Evolutionary conservation across 2,797 vertebrate species (phyloP).

Genomic region (Hylomyscus alleni): DNA sequence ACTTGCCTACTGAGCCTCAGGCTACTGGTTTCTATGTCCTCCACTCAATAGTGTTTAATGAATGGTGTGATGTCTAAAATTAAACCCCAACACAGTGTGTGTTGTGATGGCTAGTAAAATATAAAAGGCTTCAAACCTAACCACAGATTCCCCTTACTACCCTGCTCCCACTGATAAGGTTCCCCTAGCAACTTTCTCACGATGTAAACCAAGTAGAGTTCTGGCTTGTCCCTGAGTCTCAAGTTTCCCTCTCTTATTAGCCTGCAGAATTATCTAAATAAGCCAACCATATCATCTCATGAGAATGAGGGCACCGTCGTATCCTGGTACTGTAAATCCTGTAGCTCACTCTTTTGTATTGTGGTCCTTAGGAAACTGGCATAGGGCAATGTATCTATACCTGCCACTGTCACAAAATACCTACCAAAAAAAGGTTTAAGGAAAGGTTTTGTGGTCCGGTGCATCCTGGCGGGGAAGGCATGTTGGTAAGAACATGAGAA

Average conservation of each 20-base stretch:
- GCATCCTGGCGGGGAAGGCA: neutral
- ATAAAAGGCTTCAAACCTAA: neutral
- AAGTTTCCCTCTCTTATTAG: neutral
- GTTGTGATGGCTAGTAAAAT: neutral
- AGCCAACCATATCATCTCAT: accelerated
- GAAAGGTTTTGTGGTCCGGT: neutral
- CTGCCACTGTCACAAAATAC: too few relatives aligned
- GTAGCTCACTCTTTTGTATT: neutral
- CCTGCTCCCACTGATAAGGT: neutral
- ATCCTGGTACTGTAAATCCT: neutral
- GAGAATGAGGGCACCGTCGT: neutral
- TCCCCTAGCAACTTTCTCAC: neutral
- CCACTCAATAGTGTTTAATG: neutral
- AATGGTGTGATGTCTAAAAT: neutral
- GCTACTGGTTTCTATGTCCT: neutral
- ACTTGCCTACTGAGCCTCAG: neutral
- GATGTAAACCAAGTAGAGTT: neutral
- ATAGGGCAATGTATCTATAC: accelerated
- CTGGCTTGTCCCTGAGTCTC: neutral
- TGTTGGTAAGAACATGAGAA: neutral
- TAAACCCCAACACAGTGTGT: neutral
- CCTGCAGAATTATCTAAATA: neutral
- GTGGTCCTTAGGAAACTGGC: neutral
- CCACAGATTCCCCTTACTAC: neutral
- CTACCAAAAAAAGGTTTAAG: neutral